Base-by-base conservation (phyloP, 2,797 vertebrate genomes). In the Manis javanica region DNA sequence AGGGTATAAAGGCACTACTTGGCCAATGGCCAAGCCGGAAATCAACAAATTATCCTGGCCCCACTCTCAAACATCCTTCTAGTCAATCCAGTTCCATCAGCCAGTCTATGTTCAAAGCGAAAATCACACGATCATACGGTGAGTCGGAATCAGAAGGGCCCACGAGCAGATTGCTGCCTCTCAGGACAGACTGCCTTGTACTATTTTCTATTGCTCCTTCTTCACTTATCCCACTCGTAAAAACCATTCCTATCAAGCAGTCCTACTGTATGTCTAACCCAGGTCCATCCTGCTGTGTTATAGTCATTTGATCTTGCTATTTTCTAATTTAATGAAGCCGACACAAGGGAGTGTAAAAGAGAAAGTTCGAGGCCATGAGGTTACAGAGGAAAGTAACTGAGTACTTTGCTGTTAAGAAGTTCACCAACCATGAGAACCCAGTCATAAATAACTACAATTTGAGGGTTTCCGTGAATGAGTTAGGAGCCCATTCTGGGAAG, bases 381-480 rank as follows among this genome's bases (percentile, higher is more conserved):
- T 81, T 29, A 66, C 87, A 68, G 29, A 85, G 55, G 24, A 81
- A 63, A 75, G 87, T 57, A n/a, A 61, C 37, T 61, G 75, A 91
- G 59, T 55, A 19, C 15, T 77, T 61, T n/a, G 26, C 46, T 83
- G 37, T 71, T 68, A 21, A 59, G 42, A 83, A 39, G 31, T 21
- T 64, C 55, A 71, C 19, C 42, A 64, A 71, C 72, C 31, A 13
- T 78, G 86, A 21, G 55, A 83, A 83, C 49, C 37, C 46, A 39
- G 55, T 57, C 18, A 23, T 39, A 42, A 49, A 23, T 57, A 37
- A n/a, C 31, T 53, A 49, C 31, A 8, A 23, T 51, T 24, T 57
- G 74, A 87, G 53, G 34, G 15, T 78, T 84, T 39, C 57, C 24
- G 21, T 34, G 42, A 63, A 10, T 31, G n/a, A 91, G 23, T 75